Evolutionary conservation across 2,888 invertebrate species (phyloP).

Genomic region (Polymixis lichenea): DNA sequence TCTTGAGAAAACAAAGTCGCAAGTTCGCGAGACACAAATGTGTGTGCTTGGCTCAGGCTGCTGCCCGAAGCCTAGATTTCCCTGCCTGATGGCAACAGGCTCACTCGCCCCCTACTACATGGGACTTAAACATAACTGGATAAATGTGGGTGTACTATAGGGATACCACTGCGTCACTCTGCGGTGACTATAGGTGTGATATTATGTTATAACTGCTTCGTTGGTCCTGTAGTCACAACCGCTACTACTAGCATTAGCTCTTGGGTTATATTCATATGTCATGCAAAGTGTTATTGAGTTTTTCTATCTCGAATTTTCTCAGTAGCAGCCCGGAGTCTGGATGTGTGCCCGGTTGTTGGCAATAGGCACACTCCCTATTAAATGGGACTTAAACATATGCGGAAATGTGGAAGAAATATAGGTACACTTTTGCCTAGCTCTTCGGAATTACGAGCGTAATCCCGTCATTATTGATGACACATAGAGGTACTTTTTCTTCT

Average conservation of each 20-base stretch:
- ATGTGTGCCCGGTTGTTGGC: too few relatives aligned
- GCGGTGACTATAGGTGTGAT: neutral
- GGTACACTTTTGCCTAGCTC: neutral
- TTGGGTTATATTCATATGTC: neutral
- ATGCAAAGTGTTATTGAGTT: neutral
- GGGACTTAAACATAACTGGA: neutral
- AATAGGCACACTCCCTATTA: neutral
- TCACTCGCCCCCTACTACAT: neutral
- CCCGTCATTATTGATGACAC: neutral
- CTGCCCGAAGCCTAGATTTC: too few relatives aligned
- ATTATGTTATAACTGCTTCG: neutral
- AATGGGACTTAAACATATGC: neutral
- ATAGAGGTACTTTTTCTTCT: neutral
- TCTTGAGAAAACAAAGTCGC: too few relatives aligned
- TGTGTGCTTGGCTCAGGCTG: too few relatives aligned
- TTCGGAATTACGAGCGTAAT: too few relatives aligned
- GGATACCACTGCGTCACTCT: neutral
- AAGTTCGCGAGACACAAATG: too few relatives aligned
- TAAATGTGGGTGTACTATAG: neutral
- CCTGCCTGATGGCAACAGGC: neutral
- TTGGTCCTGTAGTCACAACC: neutral
- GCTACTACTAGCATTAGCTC: neutral
- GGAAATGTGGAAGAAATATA: neutral
- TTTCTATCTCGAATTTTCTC: neutral
- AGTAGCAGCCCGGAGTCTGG: too few relatives aligned